Percentiles rank a stretch among this genome's conserved stretches.
Evolutionary conservation across 1,140 invertebrate species (phyloP).

Genomic region (Drosophila jambulina): DNA sequence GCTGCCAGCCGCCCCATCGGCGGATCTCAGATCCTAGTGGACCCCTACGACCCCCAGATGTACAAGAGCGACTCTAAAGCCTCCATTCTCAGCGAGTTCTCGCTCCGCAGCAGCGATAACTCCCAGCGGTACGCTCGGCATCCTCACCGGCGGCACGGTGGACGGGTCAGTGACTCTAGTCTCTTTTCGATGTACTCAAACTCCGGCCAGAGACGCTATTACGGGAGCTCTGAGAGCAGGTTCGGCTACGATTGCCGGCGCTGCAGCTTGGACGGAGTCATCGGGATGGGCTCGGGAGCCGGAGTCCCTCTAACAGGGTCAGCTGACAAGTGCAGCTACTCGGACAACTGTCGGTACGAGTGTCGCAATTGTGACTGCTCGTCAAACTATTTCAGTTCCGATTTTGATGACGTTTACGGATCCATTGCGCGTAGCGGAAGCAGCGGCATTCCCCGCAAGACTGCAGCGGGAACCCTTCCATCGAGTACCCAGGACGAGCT

Average conservation of each 20-base stretch:
- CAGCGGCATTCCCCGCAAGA: constrained; percentile 78
- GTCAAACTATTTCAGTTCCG: constrained; percentile 84
- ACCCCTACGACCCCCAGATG: constrained; percentile 76
- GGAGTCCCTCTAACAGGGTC: background rate
- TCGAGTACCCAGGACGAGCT: constrained; percentile 43
- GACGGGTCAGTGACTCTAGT: constrained; percentile 69
- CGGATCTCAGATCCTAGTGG: constrained; percentile 77
- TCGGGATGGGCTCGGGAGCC: constrained; percentile 20
- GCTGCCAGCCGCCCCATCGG: constrained; percentile 76
- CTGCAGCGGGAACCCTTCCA: constrained; percentile 73
- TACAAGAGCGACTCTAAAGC: constrained; percentile 83
- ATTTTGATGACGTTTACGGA: constrained; percentile 82
- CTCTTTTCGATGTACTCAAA: constrained; percentile 66
- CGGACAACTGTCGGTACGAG: constrained; percentile 82
- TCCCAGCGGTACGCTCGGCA: constrained; percentile 74
- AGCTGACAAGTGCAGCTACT: constrained; percentile 77
- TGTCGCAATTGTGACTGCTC: constrained; percentile 84
- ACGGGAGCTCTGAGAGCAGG: constrained; percentile 83
- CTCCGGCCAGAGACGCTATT: constrained; percentile 71
- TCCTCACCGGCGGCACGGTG: constrained; percentile 50
- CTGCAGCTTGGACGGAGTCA: constrained; percentile 77
- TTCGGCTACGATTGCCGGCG: constrained; percentile 80
- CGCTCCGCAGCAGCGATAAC: constrained; percentile 78
- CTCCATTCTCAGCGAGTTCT: constrained; percentile 83
- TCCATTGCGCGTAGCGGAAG: constrained; percentile 69